Conservation (phyloP, 2,797 vertebrate species). For the Gobionotothen gibberifrons region DNA sequence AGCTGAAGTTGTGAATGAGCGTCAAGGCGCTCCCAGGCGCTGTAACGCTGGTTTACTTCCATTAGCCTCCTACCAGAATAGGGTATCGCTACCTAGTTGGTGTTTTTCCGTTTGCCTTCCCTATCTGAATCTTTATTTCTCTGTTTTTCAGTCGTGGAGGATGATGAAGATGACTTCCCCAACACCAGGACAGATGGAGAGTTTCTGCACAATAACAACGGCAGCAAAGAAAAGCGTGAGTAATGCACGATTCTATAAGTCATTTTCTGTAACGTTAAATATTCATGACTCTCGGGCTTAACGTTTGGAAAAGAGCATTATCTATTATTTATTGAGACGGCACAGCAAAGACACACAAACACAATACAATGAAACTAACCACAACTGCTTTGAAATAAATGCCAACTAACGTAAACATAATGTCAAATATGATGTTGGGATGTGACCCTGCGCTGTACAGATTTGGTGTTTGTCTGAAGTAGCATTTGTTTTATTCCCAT, state of each 20-base stretch:
- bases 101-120: neutral
- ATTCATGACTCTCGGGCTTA: neutral
- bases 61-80: neutral
- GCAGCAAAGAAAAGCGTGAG: constrained; percentile 95
- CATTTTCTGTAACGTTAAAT: neutral
- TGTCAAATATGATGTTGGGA: neutral
- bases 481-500: neutral
- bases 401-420: neutral
- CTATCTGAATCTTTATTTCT: constrained; percentile 12
- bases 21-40: constrained; percentile 20
- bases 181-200: constrained; percentile 90
- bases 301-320: neutral
- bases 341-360: neutral
- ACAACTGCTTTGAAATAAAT: neutral
- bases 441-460: neutral
- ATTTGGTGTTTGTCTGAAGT: neutral
- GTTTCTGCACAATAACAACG: constrained; percentile 89
- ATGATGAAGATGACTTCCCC: constrained; percentile 95
- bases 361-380: neutral
- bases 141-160: constrained; percentile 90
- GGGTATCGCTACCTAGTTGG: neutral
- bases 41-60: constrained; percentile 2
- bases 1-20: constrained; percentile 35
- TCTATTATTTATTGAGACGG: neutral
- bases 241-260: constrained; percentile 24